Evolutionary conservation across 2,113 vertebrate genomes (phyloP), one percentile per base, ranked within the genome.

Genomic region (Crypturellus undulatus): DNA sequence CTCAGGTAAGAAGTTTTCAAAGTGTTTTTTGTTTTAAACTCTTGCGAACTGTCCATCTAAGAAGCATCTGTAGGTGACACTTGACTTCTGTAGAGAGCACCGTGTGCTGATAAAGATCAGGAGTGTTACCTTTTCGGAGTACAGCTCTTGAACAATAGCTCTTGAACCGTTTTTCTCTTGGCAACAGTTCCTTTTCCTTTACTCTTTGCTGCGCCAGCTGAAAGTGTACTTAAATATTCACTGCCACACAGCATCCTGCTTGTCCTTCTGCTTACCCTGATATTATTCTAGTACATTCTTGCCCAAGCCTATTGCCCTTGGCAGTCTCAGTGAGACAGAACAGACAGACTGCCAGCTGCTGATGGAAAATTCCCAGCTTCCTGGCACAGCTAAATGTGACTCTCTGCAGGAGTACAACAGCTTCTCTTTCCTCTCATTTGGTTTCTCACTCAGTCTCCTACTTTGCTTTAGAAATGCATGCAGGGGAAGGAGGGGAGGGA

Each of bases 1-100:
- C 75, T 99, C 99, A 97, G 99, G 99, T 99, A 93, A 98, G 97
- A 42, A 32, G 8, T 4, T 5, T n/a, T 36, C 32, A 12, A 24
- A 1, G 0, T 0, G 7, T 1, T 7, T 18, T 49, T 16, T 40
- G 40, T 42, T 28, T 21, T 26, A 52, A 56, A 30, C 54, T 56
- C 52, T 25, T 47, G 9, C 54, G 21, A 47, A 10, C 4, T n/a
- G 17, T 73, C 12, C 9, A 6, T 68, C n/a, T 52, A 54, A 64
- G 51, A 43, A 22, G 52, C 67, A 28, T 72, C 32, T 11, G 0
- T 22, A 2, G 1, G 3, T 72, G 71, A 28, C n/a, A 8, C 6
- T 73, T 54, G 6, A 54, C 25, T 10, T 13, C 3, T 3, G 4
- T 10, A 38, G 67, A 59, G 51, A 70, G 10, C 56, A 45, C 34